Base-by-base conservation (phyloP, 1,140 invertebrate genomes). In the Platyura marginata region DNA sequence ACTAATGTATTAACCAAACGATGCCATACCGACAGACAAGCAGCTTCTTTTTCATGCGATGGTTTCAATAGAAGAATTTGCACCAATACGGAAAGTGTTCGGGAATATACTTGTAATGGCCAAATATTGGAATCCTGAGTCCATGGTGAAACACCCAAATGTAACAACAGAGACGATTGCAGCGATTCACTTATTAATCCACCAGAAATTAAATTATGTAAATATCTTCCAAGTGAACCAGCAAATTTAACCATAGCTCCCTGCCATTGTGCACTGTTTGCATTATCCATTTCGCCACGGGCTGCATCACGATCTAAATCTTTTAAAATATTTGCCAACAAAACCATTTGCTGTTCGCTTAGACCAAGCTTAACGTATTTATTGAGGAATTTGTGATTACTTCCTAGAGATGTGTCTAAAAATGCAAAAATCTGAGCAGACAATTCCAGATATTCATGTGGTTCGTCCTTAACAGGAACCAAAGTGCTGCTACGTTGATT, bases 21-120 rank as follows among this genome's bases (percentile, higher is more conserved):
- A 53, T 85, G 78, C 88, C 90, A 94, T 52, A 95, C 90, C 33
- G 79, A 77, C 5, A 93, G 76, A 46, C 88, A 88, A 6, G 81
- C 79, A 21, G 79, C 73, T 67, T 94, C 89, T 54, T 87, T 82
- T 51, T 93, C 87, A 29, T 76, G 74, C 51, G 86, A 78, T 21
- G 82, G 77, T 59, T 86, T 81, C 34, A 88, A 62, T 10, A 93
- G 55, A 8, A 86, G 65, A 51, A 84, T 79, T 62, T 80, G 63
- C 6, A 71, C 68, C 3, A 70, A 64, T 11, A 92, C 75, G 34
- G 87, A 81, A 1, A 93, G 67, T 3, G 85, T 86, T 47, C 87
- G 71, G 1, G 84, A 80, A 53, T 88, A 85, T 1, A 95, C 81
- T 61, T 89, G 75, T 33, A 87, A 63, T 1, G 80, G 78, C 86